Percentiles rank a stretch among this genome's conserved stretches.
Evolutionary conservation across 2,888 invertebrate species (phyloP).

Genomic region (Drosophila longiperda): DNA sequence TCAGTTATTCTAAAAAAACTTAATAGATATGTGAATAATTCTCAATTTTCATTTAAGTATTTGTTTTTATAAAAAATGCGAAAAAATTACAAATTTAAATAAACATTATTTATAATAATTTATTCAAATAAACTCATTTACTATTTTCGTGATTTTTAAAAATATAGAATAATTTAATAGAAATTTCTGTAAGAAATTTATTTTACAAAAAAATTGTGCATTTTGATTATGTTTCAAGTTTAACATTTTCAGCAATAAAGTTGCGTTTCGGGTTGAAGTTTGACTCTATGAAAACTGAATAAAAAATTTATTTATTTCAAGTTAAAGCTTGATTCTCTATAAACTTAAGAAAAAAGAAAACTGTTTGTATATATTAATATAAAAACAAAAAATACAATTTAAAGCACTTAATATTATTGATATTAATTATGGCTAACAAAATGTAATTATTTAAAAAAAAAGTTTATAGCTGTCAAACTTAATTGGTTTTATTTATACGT

Average conservation of each 20-base stretch:
- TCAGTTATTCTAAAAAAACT: not conserved
- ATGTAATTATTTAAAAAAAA: not conserved
- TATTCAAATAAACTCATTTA: not conserved
- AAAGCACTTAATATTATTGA: too few species aligned
- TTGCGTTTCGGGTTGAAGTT: not conserved
- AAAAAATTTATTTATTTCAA: not conserved
- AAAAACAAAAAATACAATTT: not conserved
- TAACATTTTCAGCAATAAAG: not conserved
- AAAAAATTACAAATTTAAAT: not conserved
- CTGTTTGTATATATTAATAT: not conserved
- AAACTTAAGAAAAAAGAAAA: too few species aligned
- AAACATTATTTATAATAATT: not conserved
- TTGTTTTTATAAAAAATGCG: not conserved
- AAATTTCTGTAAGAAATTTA: too few species aligned
- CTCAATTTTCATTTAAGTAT: not conserved
- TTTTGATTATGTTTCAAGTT: not conserved
- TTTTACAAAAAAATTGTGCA: not conserved
- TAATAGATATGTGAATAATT: not conserved
- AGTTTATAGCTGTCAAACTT: not conserved
- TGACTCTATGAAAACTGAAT: not conserved
- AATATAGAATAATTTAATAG: not conserved
- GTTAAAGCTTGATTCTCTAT: not conserved
- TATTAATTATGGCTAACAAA: not conserved
- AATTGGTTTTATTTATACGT: not conserved
- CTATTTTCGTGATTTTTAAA: fast-evolving